Conservation (phyloP, 2,113 vertebrate species). For the Orthonyx spaldingii region DNA sequence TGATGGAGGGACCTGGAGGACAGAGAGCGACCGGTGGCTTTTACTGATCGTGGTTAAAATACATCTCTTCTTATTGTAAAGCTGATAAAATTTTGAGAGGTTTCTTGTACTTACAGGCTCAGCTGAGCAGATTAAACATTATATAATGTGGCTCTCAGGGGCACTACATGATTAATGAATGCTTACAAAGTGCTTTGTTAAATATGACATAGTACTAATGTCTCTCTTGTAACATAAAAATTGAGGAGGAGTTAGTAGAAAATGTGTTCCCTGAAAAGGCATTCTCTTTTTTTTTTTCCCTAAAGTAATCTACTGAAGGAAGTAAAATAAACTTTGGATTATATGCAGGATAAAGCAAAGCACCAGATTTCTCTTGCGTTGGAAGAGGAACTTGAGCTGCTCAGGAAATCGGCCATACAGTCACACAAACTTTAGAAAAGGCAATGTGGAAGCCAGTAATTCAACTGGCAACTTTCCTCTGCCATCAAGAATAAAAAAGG, state of each 20-base stretch:
- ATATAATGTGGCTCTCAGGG: constrained; percentile 51
- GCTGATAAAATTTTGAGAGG: constrained; percentile 39
- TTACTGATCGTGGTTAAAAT: fast-evolving
- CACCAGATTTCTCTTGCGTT: neutral
- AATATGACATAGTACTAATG: constrained; percentile 28
- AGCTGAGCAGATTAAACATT: constrained; percentile 59
- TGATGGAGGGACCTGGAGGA: neutral
- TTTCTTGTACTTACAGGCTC: constrained; percentile 46
- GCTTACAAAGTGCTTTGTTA: constrained; percentile 54
- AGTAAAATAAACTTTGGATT: neutral
- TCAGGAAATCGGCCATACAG: neutral
- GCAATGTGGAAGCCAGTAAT: neutral
- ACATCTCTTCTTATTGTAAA: neutral
- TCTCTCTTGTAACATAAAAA: neutral
- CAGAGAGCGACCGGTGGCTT: fast-evolving
- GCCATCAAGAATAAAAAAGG: neutral
- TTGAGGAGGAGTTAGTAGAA: neutral
- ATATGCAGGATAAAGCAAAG: neutral
- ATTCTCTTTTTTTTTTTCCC: neutral
- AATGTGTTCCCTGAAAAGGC: neutral
- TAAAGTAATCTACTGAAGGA: neutral
- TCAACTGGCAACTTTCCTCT: neutral
- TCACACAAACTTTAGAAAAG: neutral
- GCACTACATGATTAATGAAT: constrained; percentile 55
- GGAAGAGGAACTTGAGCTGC: neutral